phyloP scores from a whole-genome alignment of 2,888 invertebrate genomes.

The Calameuta idolon region DNA sequence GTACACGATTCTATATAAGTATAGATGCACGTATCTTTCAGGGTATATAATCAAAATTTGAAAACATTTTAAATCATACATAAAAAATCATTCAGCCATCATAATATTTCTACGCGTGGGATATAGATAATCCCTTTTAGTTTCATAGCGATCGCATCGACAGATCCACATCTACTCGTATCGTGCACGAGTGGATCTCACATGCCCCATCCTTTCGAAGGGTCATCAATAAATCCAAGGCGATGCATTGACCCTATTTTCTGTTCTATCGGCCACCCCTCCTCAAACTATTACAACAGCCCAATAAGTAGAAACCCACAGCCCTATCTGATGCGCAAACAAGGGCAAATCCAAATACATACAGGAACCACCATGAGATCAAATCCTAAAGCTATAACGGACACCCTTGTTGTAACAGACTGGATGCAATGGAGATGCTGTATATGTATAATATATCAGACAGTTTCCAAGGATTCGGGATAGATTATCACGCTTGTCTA shows the following conservation, averaged over 20 bases:
- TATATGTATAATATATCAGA: not conserved
- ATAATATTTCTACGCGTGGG: no score
- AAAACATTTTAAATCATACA: not conserved
- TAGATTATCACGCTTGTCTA: constrained; percentile 25
- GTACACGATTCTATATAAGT: not conserved
- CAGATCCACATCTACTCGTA: not conserved
- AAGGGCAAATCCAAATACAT: not conserved
- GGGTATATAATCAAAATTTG: not conserved
- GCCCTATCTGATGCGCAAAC: not conserved
- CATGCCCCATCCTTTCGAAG: not conserved
- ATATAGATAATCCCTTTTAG: no score
- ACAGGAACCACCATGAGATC: not conserved
- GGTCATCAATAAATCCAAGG: not conserved
- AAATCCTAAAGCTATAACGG: not conserved
- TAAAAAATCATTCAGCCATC: not conserved
- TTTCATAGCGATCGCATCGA: not conserved
- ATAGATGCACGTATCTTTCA: not conserved
- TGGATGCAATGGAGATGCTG: not conserved
- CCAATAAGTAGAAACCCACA: not conserved
- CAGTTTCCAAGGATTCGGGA: not conserved
- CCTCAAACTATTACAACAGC: not conserved
- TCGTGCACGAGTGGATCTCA: not conserved
- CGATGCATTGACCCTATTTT: not conserved
- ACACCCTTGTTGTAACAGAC: not conserved
- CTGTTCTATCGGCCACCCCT: not conserved